Conservation (phyloP, 1,140 invertebrate genomes). For the Pemphigus obesinymphae region DNA sequence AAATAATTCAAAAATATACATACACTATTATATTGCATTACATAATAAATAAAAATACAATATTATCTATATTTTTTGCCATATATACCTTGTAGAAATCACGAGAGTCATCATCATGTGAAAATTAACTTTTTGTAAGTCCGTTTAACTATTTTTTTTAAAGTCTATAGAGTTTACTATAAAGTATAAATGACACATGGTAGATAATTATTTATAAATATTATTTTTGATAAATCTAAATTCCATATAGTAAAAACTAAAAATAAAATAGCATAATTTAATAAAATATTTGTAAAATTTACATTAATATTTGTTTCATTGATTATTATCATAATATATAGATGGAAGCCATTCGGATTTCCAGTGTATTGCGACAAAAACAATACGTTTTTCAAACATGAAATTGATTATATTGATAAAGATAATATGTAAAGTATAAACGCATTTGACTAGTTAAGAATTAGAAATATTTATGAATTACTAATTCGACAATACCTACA, state of each 20-base stretch:
- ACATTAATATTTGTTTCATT: background rate
- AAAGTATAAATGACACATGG: too few relatives aligned
- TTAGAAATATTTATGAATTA: background rate
- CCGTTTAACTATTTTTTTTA: too few relatives aligned
- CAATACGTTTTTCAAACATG: constrained; percentile 28
- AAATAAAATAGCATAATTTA: too few relatives aligned
- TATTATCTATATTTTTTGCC: background rate
- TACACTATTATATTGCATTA: too few relatives aligned
- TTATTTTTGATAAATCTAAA: too few relatives aligned
- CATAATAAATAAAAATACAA: background rate
- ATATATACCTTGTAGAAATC: background rate
- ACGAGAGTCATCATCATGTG: background rate
- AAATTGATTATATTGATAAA: background rate
- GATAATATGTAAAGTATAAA: background rate
- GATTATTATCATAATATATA: background rate
- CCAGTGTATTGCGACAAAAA: constrained; percentile 5
- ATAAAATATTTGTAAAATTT: background rate
- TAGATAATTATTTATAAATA: too few relatives aligned
- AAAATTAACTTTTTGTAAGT: constrained; percentile 23
- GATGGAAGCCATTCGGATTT: constrained; percentile 36
- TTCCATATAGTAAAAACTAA: too few relatives aligned
- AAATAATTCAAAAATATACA: background rate
- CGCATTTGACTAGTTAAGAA: too few relatives aligned
- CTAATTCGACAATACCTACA: too few relatives aligned
- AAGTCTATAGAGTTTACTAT: too few relatives aligned